phyloP scores from a whole-genome alignment of 2,113 vertebrate genomes.

The Microtus pennsylvanicus region DNA sequence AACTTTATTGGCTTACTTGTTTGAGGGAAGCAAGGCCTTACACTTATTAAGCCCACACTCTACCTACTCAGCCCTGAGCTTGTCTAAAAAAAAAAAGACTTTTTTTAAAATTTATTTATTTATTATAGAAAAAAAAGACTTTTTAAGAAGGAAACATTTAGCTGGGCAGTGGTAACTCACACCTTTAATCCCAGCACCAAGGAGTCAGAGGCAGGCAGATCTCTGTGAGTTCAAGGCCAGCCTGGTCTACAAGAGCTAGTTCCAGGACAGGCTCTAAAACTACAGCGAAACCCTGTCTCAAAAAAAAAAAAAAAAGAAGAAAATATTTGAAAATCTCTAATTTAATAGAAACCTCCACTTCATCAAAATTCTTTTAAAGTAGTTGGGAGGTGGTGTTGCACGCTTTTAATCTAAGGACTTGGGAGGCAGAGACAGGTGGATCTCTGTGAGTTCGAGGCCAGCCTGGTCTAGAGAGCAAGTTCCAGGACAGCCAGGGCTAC shows the following conservation, averaged over 20 bases:
- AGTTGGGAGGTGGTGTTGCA: neutral
- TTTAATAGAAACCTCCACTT: conserved; percentile 26
- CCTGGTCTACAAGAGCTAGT: too few relatives aligned
- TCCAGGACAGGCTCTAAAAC: too few relatives aligned
- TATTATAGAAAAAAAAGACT: neutral
- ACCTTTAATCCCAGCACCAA: too few relatives aligned
- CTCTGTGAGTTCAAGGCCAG: too few relatives aligned
- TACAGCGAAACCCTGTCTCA: too few relatives aligned
- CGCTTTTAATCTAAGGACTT: neutral
- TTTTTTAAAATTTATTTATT: neutral
- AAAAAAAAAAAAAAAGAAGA: too few relatives aligned
- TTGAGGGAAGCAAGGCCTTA: neutral
- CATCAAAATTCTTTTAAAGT: neutral
- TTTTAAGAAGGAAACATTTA: neutral
- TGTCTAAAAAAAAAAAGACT: conserved; percentile 30
- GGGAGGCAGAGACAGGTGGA: neutral
- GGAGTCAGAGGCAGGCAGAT: too few relatives aligned
- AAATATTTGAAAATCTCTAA: neutral
- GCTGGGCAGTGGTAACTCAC: too few relatives aligned
- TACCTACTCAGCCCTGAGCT: neutral
- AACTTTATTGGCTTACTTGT: neutral
- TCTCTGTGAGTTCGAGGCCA: neutral
- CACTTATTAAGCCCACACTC: neutral
- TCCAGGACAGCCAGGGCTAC: neutral
- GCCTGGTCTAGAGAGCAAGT: neutral